phyloP scores from a whole-genome alignment of 2,113 vertebrate species.

The Pleuronectes platessa region DNA sequence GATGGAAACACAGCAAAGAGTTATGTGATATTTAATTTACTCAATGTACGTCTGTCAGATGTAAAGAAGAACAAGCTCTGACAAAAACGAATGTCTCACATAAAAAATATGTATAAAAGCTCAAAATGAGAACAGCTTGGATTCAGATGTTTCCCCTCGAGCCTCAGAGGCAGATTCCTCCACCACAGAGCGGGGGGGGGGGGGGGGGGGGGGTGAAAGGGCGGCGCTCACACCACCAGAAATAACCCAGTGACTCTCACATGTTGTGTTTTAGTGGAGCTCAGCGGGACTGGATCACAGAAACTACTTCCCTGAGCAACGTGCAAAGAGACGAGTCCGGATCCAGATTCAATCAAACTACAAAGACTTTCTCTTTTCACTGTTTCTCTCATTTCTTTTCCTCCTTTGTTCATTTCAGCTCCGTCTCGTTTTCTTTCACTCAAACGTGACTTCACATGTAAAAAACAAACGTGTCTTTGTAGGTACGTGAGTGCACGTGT shows the following conservation, averaged over 20 bases:
- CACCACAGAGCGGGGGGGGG: constrained; percentile 1
- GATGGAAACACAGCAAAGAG: not conserved
- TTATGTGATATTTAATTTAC: not conserved
- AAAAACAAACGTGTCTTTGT: constrained; percentile 15
- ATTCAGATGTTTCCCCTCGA: not conserved
- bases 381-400: not conserved
- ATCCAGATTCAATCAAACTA: not conserved
- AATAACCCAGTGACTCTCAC: constrained; percentile 33
- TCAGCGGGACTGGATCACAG: constrained; percentile 11
- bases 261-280: constrained; percentile 24
- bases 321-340: not conserved
- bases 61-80: not conserved
- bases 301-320: not conserved
- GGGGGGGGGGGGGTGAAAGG: constrained; percentile 24
- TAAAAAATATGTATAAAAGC: not conserved
- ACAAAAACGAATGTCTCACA: not conserved
- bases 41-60: not conserved
- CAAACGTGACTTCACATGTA: constrained; percentile 15
- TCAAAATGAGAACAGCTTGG: not conserved
- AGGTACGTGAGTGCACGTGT: constrained; percentile 2
- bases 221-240: not conserved
- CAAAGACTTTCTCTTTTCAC: not conserved
- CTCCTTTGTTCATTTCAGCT: constrained; percentile 8
- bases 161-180: constrained; percentile 12
- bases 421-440: not conserved